Conservation (phyloP, 2,888 invertebrate species). For the Antitype chi region DNA sequence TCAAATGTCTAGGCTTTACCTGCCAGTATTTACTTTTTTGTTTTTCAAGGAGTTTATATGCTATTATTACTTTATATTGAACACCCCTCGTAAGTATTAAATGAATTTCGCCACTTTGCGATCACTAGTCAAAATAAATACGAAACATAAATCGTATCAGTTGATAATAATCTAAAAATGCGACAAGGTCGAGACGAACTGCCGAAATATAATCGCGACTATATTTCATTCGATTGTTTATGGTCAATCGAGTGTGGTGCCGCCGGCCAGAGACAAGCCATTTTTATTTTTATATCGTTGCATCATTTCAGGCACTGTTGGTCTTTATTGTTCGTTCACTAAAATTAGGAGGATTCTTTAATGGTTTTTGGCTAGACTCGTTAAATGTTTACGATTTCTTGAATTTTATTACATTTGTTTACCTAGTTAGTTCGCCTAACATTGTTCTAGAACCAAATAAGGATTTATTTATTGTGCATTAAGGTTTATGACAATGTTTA, state of each 20-base stretch:
- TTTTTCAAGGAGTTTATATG: too few species aligned
- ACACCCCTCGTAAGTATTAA: too few species aligned
- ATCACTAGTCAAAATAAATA: slow-evolving; percentile 27
- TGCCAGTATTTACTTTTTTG: too few species aligned
- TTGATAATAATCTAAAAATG: slow-evolving; percentile 52
- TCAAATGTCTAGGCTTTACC: too few species aligned
- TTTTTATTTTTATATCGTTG: slow-evolving; percentile 76
- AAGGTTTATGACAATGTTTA: slow-evolving; percentile 7
- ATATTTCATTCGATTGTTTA: slow-evolving; percentile 82
- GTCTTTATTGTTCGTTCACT: slow-evolving; percentile 37
- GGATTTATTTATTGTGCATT: slow-evolving; percentile 21
- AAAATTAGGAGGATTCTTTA: slow-evolving; percentile 35
- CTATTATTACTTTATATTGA: too few species aligned
- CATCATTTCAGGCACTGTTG: slow-evolving; percentile 68
- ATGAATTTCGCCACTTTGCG: too few species aligned
- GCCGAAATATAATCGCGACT: slow-evolving; percentile 64
- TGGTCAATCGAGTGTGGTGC: slow-evolving; percentile 80
- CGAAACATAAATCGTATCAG: slow-evolving; percentile 23
- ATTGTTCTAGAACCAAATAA: slow-evolving; percentile 36
- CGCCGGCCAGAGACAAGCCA: slow-evolving; percentile 78
- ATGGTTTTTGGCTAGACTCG: slow-evolving; percentile 45
- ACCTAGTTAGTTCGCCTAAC: slow-evolving; percentile 21
- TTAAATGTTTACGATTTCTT: slow-evolving; percentile 46
- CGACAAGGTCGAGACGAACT: slow-evolving; percentile 63
- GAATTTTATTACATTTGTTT: slow-evolving; percentile 35